Base-by-base conservation (phyloP, 2,888 invertebrate genomes). In the Agrotis exclamationis region DNA sequence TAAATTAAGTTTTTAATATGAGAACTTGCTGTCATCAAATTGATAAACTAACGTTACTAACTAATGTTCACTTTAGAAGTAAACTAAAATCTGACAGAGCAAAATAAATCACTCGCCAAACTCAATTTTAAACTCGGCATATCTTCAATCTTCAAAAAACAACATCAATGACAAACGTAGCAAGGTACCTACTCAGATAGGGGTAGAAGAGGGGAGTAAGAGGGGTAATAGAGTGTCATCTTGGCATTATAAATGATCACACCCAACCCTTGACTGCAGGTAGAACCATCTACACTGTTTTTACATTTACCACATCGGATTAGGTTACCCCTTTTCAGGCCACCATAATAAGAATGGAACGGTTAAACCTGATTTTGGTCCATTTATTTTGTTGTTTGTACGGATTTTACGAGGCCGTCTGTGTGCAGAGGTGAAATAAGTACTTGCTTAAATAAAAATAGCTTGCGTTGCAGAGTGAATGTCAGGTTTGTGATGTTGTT, bases 201-300 rank as follows among this genome's bases (percentile, higher is more conserved):
- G 65, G 54, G 58, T 50, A 51, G 56, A 45, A 20, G 18, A 39
- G 57, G 24, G 70, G 78, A 89, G 77, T 94, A 94, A 95, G 56
- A 47, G 18, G 69, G 74, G 79, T 95, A 96, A 96, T 95, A 94
- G 93, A 95, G 94, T 96, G 96, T 96, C 96, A 95, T 93, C 94
- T 94, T 91, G 92, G 88, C 90, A 89, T 96, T 92, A 96, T 91
- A 95, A 96, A 96, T 95, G 96, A 95, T 93, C 91, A 82, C 82
- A 84, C 89, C 89, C 87, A 84, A 86, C 88, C 91, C 88, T 87
- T 79, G 84, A 82, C 84, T 84, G 83, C 76, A 77, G 77, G 84
- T 83, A 67, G 74, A 65, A 84, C 77, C 83, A 83, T 88, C 89
- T 88, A 90, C 92, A 90, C 90, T 90, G 93, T 94, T 94, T 94